Evolutionary conservation across 2,888 invertebrate genomes (phyloP).

Genomic region (Hanleya hanleyi): DNA sequence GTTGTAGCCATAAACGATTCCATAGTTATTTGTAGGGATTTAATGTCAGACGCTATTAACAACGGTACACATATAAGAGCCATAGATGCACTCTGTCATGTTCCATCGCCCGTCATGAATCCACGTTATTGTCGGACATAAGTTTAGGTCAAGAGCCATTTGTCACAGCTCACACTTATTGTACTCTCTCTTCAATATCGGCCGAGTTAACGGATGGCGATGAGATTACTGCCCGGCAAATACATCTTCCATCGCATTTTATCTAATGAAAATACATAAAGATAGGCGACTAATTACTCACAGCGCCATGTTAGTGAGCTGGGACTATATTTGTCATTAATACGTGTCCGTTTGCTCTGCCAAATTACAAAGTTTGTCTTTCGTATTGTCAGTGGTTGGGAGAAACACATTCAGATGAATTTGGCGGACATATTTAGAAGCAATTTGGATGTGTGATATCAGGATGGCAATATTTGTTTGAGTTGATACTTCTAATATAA

Average conservation of each 20-base stretch:
- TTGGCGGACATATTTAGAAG: too few species aligned
- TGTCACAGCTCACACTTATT: not conserved
- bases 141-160: not conserved
- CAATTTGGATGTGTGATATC: too few species aligned
- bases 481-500: too few species aligned
- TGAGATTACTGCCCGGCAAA: not conserved
- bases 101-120: not conserved
- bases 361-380: too few species aligned
- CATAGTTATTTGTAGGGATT: not conserved
- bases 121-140: not conserved
- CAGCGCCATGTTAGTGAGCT: not conserved
- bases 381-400: not conserved
- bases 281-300: not conserved
- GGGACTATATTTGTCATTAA: not conserved
- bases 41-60: not conserved
- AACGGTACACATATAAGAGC: not conserved
- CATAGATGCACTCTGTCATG: not conserved
- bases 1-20: not conserved
- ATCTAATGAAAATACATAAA: slow-evolving; percentile 10
- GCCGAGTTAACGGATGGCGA: not conserved
- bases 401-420: not conserved
- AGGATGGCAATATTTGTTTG: too few species aligned
- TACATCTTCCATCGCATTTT: not conserved
- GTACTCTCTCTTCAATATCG: not conserved
- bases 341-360: too few species aligned